phyloP scores from a whole-genome alignment of 2,113 vertebrate genomes.

The Sigmodon hispidus region DNA sequence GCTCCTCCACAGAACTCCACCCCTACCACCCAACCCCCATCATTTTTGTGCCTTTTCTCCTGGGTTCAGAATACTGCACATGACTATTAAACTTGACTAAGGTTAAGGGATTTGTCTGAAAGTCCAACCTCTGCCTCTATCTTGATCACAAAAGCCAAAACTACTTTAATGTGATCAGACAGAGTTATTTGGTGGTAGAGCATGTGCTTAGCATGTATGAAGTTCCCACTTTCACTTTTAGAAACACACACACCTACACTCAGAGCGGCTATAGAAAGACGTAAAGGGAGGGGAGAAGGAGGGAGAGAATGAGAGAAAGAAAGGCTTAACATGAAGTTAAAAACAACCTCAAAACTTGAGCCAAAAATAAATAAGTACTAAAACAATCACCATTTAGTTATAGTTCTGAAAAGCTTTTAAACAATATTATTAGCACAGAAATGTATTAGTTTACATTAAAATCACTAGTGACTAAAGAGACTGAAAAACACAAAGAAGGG shows the following conservation, averaged over 20 bases:
- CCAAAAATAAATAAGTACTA: neutral
- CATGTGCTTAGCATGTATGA: neutral
- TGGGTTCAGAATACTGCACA: neutral
- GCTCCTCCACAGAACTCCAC: neutral
- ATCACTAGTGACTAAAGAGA: conserved; percentile 31
- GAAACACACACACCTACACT: neutral
- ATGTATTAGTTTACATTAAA: neutral
- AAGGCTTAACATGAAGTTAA: conserved; percentile 9
- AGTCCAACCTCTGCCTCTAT: neutral
- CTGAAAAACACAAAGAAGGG: neutral
- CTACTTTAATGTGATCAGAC: neutral
- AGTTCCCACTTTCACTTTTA: neutral
- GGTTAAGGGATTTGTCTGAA: neutral
- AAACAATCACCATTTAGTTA: conserved; percentile 8
- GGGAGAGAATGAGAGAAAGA: neutral
- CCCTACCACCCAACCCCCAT: neutral
- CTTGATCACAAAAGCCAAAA: neutral
- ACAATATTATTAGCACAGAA: neutral
- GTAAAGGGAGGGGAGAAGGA: neutral
- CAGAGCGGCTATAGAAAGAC: neutral
- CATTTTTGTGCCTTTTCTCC: neutral
- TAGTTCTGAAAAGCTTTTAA: conserved; percentile 42
- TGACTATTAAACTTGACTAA: neutral
- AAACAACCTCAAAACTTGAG: conserved; percentile 19
- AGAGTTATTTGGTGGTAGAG: neutral